These are phyloP conservation scores for Characodon lateralis DNA, from an alignment of 2,797 vertebrate genomes.

Conservation along the genomic window DNA sequence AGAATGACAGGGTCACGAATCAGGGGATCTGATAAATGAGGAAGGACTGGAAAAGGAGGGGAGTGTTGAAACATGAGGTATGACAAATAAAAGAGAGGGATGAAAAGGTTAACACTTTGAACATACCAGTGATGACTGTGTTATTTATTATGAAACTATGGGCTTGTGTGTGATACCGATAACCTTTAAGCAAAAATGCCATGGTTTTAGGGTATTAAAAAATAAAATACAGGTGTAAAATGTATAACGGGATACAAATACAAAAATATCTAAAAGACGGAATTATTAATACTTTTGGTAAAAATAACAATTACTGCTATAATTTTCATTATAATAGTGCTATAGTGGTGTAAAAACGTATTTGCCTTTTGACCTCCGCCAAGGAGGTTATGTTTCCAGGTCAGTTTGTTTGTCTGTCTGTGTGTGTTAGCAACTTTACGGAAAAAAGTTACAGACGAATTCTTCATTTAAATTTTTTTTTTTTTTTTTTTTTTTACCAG, in stretches of 20 bases:
- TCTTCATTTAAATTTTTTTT: too few relatives aligned
- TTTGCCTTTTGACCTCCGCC: neutral
- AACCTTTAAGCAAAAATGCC: neutral
- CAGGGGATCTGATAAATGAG: conserved; percentile 72
- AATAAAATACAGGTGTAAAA: neutral
- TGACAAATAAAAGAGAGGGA: conserved; percentile 16
- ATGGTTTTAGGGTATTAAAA: neutral
- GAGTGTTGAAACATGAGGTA: conserved; percentile 30
- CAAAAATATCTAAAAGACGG: neutral
- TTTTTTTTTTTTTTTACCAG: too few relatives aligned
- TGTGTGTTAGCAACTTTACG: too few relatives aligned
- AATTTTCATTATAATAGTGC: neutral
- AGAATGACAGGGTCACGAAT: conserved; percentile 76
- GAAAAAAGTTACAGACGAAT: too few relatives aligned
- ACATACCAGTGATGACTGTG: conserved; percentile 13
- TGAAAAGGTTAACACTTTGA: conserved; percentile 24
- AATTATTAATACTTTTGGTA: neutral
- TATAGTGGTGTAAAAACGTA: neutral
- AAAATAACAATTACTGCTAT: neutral
- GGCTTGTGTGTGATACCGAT: neutral
- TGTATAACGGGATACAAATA: neutral
- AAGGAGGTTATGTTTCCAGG: too few relatives aligned
- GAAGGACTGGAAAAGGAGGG: conserved; percentile 44
- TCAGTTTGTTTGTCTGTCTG: too few relatives aligned
- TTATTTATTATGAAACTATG: neutral